Evolutionary conservation across 2,888 invertebrate genomes (phyloP).

Genomic region (Microplitis deprimator): DNA sequence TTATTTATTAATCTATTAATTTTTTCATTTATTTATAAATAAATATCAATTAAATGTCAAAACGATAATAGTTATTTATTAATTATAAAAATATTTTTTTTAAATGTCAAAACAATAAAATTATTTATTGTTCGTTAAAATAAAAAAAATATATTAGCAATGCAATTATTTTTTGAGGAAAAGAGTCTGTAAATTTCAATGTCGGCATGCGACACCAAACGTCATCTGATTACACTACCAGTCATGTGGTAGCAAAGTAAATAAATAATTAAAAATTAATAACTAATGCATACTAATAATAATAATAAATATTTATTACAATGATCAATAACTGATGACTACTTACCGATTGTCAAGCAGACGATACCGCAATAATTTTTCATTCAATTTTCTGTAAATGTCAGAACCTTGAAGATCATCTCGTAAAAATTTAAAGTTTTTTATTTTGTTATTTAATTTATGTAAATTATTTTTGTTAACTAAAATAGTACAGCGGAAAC

Average conservation of each 20-base stretch:
- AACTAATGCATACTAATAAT: neutral
- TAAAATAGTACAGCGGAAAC: neutral
- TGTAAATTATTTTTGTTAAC: slow-evolving; percentile 10
- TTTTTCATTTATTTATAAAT: too few species aligned
- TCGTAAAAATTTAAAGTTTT: slow-evolving; percentile 3
- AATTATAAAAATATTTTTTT: neutral
- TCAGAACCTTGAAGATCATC: slow-evolving; percentile 34
- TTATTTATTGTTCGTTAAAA: neutral
- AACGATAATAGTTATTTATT: too few species aligned
- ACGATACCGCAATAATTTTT: slow-evolving; percentile 63
- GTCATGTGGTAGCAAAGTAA: neutral
- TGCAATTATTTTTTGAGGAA: neutral
- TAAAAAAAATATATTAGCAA: neutral
- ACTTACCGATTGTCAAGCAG: slow-evolving; percentile 61
- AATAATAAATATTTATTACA: neutral
- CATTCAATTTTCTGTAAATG: slow-evolving; percentile 55
- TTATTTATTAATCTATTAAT: too few species aligned
- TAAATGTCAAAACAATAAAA: neutral
- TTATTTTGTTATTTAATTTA: neutral
- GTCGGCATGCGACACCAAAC: slow-evolving; percentile 6
- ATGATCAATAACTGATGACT: neutral
- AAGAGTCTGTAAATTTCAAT: neutral
- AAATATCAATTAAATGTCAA: too few species aligned
- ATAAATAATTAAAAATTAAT: neutral
- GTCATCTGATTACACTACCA: neutral